Base-by-base conservation (phyloP, 2,113 vertebrate species). In the Gasterosteus nipponicus region DNA sequence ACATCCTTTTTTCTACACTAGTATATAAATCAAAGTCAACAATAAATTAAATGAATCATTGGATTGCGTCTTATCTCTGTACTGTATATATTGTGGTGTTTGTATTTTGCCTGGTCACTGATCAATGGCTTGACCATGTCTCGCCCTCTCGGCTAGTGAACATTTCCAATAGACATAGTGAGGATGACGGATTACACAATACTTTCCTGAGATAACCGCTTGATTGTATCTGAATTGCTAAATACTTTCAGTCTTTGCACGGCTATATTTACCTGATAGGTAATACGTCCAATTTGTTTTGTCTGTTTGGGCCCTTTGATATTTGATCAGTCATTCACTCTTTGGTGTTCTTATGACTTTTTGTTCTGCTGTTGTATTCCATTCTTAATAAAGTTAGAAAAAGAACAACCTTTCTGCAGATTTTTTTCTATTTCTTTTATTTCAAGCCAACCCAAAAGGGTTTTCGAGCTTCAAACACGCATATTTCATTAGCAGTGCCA, bases 311-410 rank as follows among this genome's bases (percentile, higher is more conserved):
- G 85, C 89, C 65, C 83, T 92, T 90, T 90, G 92, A 91, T 91
- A 91, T 91, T 89, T 79, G 89, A 90, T 90, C 80, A 31, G 78
- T 89, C 88, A 85, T 89, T 68, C 73, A 85, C 77, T 87, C 86
- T 93, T 90, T 90, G 89, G 87, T 93, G 91, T 94, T 93, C 91
- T 89, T 92, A 92, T 91, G 89, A 91, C 89, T 93, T 94, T 92
- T 89, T 88, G 91, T 93, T 87, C 90, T 86, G 93, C 89, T 94
- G 93, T 91, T 92, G 93, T 94, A 86, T 92, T 94, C 77, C 92
- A 92, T 95, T 94, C 93, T 95, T 94, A 94, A 93, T 93, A 94
- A 94, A 94, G 90, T 87, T 63, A 87, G 75, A 89, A 89, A 92
- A 89, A 42, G 29, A 83, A 89, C 57, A 83, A 57, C 61, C 74